Evolutionary conservation across 1,140 invertebrate genomes (phyloP).

Genomic region (Vollenhovia emeryi): DNA sequence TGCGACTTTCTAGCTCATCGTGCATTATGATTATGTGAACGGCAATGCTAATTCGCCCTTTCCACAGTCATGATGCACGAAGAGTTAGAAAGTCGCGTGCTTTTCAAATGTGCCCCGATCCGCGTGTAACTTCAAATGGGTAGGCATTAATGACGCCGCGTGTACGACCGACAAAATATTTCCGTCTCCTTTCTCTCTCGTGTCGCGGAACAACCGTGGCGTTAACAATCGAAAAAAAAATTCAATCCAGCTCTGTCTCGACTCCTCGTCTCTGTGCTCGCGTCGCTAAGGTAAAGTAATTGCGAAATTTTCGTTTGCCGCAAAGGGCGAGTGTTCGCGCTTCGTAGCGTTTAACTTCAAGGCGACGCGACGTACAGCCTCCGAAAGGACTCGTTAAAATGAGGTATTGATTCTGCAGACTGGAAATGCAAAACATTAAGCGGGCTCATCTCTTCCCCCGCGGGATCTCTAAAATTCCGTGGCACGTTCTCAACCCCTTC

Average conservation of each 20-base stretch:
- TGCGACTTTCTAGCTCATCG: no score
- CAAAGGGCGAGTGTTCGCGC: not conserved
- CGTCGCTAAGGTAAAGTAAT: not conserved
- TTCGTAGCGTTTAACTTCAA: not conserved
- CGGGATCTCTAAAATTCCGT: conserved; percentile 14
- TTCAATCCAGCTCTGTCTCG: not conserved
- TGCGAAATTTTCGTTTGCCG: not conserved
- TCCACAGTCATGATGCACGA: no score
- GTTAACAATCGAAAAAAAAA: not conserved
- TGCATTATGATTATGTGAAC: no score
- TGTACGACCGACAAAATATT: not conserved
- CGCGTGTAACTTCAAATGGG: no score
- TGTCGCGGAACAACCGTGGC: not conserved
- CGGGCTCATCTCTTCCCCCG: not conserved
- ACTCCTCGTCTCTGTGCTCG: not conserved
- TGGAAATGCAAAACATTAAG: conserved; percentile 36
- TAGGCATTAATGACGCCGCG: no score
- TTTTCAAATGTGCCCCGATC: no score
- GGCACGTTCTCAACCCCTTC: conserved; percentile 20
- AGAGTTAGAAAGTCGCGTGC: no score
- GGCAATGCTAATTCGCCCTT: no score
- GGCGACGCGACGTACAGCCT: no score
- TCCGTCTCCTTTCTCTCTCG: not conserved
- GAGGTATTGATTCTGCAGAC: conserved; percentile 5
- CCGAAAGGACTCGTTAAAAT: conserved; percentile 24